A percentile compares a stretch with the other conserved stretches of the same genome.
These are phyloP conservation scores for Xiphorhynchus erythropygius DNA, from an alignment of 2,797 vertebrate genomes.

Conservation along the genomic window DNA sequence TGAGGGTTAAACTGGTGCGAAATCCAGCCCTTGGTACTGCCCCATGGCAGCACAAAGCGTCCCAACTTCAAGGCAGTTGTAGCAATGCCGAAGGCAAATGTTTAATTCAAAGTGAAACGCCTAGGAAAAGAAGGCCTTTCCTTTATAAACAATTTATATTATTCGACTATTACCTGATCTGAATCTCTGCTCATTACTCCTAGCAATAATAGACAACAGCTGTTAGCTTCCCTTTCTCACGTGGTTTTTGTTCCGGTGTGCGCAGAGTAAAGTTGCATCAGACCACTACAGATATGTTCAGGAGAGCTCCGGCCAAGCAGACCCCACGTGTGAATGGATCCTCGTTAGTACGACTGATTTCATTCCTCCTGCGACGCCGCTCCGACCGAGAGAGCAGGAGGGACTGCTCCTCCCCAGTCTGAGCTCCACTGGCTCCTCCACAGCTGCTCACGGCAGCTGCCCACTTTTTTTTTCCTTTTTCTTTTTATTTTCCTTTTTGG, in stretches of 20 bases:
- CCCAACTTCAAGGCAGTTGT: slow-evolving; percentile 26
- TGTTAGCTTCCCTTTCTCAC: slow-evolving; percentile 18
- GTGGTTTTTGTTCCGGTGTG: neutral
- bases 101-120: slow-evolving; percentile 41
- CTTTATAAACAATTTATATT: slow-evolving; percentile 45
- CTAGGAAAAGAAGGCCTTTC: slow-evolving; percentile 55
- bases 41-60: neutral
- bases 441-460: slow-evolving; percentile 3
- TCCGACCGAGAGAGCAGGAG: neutral
- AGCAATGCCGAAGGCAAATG: slow-evolving; percentile 38
- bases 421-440: neutral
- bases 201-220: slow-evolving; percentile 23
- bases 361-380: neutral
- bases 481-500: neutral
- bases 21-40: slow-evolving; percentile 31
- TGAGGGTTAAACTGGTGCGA: neutral
- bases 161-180: slow-evolving; percentile 44
- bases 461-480: fast-evolving
- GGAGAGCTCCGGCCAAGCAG: neutral
- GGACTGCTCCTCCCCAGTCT: neutral
- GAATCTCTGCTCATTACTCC: slow-evolving; percentile 47
- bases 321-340: neutral
- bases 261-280: neutral
- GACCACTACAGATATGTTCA: neutral
- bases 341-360: neutral